phyloP scores from a whole-genome alignment of 2,797 vertebrate species.

The Rhynchonycteris naso region DNA sequence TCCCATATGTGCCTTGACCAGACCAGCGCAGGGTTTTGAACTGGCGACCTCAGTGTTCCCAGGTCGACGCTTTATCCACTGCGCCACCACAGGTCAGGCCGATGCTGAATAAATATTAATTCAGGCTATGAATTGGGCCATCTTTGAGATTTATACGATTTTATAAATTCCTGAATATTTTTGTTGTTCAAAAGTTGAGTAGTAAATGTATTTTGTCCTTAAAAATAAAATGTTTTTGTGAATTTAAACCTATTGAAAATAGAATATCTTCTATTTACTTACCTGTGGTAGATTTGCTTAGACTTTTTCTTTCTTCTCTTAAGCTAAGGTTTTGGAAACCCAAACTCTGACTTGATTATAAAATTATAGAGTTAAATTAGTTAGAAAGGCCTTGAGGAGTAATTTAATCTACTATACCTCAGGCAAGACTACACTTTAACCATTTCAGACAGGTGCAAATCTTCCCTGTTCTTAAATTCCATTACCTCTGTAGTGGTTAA shows the following conservation, averaged over 20 bases:
- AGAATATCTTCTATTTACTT: not conserved
- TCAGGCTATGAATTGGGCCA: not conserved
- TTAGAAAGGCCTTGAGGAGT: not conserved
- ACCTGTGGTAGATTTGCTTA: not conserved
- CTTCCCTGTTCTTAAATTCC: not conserved
- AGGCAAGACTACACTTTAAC: not conserved
- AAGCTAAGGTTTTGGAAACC: not conserved
- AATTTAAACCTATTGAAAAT: conserved; percentile 38
- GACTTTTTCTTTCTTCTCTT: not conserved
- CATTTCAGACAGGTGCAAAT: not conserved
- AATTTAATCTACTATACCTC: not conserved
- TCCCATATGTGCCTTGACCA: too few species aligned
- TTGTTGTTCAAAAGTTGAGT: not conserved
- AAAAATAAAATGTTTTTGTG: not conserved
- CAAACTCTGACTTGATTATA: not conserved
- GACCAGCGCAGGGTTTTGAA: too few species aligned
- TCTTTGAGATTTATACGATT: not conserved
- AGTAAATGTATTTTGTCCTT: not conserved
- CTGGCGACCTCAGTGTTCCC: too few species aligned
- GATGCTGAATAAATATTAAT: not conserved
- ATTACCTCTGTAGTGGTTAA: not conserved
- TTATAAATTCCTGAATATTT: not conserved
- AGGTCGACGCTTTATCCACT: too few species aligned
- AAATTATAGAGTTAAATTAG: conserved; percentile 19
- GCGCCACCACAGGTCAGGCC: too few species aligned